Conservation (phyloP, 2,797 vertebrate species). For the Morelia viridis region DNA sequence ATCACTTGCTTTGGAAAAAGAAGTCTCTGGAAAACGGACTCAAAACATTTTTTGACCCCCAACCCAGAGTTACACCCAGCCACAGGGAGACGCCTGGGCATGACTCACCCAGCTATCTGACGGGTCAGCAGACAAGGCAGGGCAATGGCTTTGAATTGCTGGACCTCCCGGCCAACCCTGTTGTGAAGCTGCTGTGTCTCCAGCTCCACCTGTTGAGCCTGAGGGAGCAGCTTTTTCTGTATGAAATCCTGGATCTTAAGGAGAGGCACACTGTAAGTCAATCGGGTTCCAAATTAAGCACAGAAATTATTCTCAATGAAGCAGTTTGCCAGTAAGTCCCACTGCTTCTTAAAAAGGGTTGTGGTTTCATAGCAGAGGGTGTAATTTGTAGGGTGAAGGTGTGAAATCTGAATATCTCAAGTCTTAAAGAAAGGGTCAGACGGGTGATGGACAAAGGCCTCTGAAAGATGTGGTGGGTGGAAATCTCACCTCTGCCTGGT, state of each 20-base stretch:
- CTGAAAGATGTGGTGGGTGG: neutral
- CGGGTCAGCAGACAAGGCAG: conserved; percentile 75
- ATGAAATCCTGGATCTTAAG: conserved; percentile 73
- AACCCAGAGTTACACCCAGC: neutral
- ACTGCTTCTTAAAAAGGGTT: neutral
- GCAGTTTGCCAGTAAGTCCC: neutral
- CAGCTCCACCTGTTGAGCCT: conserved; percentile 62
- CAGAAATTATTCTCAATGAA: neutral
- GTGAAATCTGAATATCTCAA: neutral
- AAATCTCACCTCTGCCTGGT: conserved; percentile 72
- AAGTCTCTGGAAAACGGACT: neutral
- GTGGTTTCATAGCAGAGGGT: neutral
- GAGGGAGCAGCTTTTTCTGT: conserved; percentile 64
- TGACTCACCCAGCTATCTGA: conserved; percentile 69
- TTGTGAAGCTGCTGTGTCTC: conserved; percentile 71
- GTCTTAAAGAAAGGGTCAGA: neutral
- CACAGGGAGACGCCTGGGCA: neutral
- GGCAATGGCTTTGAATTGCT: conserved; percentile 71
- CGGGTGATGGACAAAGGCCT: neutral
- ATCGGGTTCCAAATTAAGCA: no score
- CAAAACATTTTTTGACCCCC: no score
- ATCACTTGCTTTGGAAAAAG: neutral
- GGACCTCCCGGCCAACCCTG: conserved; percentile 73
- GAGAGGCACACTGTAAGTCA: neutral
- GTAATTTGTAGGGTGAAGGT: neutral